Conservation (phyloP, 2,797 vertebrate species). For the Lophotriccus pileatus region DNA sequence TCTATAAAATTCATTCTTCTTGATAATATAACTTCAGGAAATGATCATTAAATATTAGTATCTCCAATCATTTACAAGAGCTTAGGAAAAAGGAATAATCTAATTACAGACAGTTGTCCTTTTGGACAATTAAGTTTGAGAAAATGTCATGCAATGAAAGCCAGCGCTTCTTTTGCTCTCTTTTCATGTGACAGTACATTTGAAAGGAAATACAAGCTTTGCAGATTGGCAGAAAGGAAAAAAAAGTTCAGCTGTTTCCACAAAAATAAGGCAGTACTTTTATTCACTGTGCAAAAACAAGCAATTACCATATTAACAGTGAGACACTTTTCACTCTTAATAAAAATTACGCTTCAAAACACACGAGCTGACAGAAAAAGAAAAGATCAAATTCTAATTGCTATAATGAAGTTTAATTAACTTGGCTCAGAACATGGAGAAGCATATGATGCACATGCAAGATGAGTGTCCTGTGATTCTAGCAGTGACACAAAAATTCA, state of each 20-base stretch:
- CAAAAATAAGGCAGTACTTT: not conserved
- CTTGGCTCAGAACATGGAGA: not conserved
- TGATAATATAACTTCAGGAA: not conserved
- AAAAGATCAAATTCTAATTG: not conserved
- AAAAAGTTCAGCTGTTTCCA: not conserved
- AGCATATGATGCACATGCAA: not conserved
- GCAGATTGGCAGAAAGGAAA: not conserved
- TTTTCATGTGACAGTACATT: not conserved
- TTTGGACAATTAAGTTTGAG: not conserved
- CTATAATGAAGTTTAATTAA: not conserved
- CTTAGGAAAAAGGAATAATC: not conserved
- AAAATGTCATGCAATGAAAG: not conserved
- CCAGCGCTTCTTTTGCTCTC: not conserved
- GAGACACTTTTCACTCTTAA: not conserved
- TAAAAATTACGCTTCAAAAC: slow-evolving; percentile 7
- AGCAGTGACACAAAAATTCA: not conserved
- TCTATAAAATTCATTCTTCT: not conserved
- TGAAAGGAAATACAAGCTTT: not conserved
- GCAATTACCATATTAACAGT: not conserved
- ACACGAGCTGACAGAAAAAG: not conserved
- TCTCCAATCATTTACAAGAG: not conserved
- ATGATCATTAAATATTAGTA: not conserved
- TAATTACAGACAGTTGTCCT: not conserved
- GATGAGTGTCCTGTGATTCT: not conserved
- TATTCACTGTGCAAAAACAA: not conserved